Evolutionary conservation across 2,797 vertebrate genomes (phyloP), one percentile per base, ranked within the genome.

Genomic region (Selene dorsalis): DNA sequence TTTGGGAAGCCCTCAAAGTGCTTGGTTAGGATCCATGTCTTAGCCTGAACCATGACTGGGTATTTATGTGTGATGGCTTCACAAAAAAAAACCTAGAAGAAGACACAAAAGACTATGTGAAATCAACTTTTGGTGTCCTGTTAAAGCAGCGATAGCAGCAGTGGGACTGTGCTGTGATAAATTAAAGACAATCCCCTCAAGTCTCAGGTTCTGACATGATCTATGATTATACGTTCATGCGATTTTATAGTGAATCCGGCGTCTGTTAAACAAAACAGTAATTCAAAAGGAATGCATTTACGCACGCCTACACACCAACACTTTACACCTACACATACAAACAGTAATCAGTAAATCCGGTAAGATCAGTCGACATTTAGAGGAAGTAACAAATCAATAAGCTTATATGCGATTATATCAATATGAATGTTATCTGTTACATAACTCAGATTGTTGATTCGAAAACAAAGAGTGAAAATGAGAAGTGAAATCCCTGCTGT

Each of bases 1-100:
- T 94, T 95, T 12, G 97, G 97, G 64, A 91, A 90, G 62, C 96
- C 95, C 0, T 96, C 93, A 85, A 99, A 99, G 70, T 97, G 94
- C 60, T 96, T 95, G 89, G 88, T 93, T 73, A 98, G 93, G 61
- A 86, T 79, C 97, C 97, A 98, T 0, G 4, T 89, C 91, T 95
- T 96, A 6, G 96, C 94, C 80, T 63, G 88, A 63, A 96, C 94
- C 95, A 96, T 98, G 67, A 28, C 18, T 69, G 52, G 43, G 45
- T 64, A n/a, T n/a, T n/a, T 28, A 45, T 9, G 4, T 39, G 4
- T 9, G 20, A 50, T 12, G 39, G 4, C 16, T 3, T 39, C 38
- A 62, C 60, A 18, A 10, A 58, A 45, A 32, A 32, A 32, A 32
- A 5, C 5, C 4, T 11, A 0, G 3, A 47, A 50, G 4, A 53